A percentile compares a stretch with the other conserved stretches of the same genome.
Evolutionary conservation across 2,113 vertebrate species (phyloP).

Genomic region (Melanostigma gelatinosum): DNA sequence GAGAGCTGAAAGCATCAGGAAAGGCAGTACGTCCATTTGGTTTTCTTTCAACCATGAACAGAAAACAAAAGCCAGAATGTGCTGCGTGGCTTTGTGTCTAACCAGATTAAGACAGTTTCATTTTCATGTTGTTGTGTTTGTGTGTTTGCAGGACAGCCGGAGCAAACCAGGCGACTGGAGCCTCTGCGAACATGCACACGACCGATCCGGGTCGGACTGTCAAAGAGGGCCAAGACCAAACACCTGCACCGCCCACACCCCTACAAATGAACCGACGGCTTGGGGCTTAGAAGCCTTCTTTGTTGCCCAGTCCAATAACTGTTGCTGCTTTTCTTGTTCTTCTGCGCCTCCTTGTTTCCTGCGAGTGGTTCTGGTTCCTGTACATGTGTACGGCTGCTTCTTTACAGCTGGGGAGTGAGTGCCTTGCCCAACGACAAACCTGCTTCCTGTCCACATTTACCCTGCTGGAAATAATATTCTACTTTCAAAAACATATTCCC

Average conservation of each 20-base stretch:
- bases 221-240: constrained; percentile 88
- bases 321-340: neutral
- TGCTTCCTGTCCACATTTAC: neutral
- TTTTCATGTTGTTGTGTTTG: neutral
- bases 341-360: neutral
- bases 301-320: neutral
- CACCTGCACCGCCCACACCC: constrained; percentile 87
- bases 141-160: constrained; percentile 77
- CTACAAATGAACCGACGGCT: constrained; percentile 78
- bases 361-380: constrained; percentile 1
- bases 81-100: neutral
- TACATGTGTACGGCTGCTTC: neutral
- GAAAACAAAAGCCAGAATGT: neutral
- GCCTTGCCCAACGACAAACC: neutral
- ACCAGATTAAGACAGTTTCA: neutral
- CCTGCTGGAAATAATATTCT: neutral
- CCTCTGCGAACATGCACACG: constrained; percentile 90
- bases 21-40: neutral
- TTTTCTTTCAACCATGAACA: neutral
- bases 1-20: constrained; percentile 1
- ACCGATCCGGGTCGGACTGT: constrained; percentile 92
- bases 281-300: neutral
- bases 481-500: neutral
- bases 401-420: neutral
- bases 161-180: constrained; percentile 82